Evolutionary conservation across 1,140 invertebrate genomes (phyloP), one percentile per base, ranked within the genome.

Genomic region (Caerostris darwini): DNA sequence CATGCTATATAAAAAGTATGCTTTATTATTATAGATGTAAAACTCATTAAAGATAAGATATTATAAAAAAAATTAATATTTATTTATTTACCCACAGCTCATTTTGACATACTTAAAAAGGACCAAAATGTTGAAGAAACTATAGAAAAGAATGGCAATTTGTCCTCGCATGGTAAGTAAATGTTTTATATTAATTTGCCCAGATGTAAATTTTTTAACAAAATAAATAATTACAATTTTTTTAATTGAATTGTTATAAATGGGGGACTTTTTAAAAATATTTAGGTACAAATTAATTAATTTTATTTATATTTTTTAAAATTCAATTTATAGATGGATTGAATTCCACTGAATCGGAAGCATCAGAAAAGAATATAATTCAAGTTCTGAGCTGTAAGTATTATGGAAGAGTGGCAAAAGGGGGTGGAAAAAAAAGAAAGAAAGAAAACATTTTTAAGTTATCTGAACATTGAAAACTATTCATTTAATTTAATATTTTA

Each of bases 121-220:
- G 93, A 93, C 69, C 69, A 90, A 17, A 90, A 89, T 64, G 71
- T 91, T 59, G 89, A 94, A 61, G 94, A 89, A 94, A 94, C 34
- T 87, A 92, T 94, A 57, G 95, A 88, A 90, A 95, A 57, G 53
- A 95, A 91, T 95, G 89, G 86, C 71, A 91, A 94, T 82, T 83
- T 94, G 14, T 94, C 93, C 34, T n/a, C 93, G 34, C 59, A 90
- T 69, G 93, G 92, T 93, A 93, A 93, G 3, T 93, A 88, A 81
- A 5, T 83, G 6, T 83, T 83, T 7, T 83, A 5, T 54, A n/a
- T 14, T 83, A 83, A 14, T 17, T 67, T 67, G 3, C n/a, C n/a
- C 3, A 67, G 7, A 5, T n/a, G 12, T 67, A 5, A 67, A 14
- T 67, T 67, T 5, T 4, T 67, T 86, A 7, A 57, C 53, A 86